Base-by-base conservation (phyloP, 2,797 vertebrate species). In the Chelidonichthys spinosus region DNA sequence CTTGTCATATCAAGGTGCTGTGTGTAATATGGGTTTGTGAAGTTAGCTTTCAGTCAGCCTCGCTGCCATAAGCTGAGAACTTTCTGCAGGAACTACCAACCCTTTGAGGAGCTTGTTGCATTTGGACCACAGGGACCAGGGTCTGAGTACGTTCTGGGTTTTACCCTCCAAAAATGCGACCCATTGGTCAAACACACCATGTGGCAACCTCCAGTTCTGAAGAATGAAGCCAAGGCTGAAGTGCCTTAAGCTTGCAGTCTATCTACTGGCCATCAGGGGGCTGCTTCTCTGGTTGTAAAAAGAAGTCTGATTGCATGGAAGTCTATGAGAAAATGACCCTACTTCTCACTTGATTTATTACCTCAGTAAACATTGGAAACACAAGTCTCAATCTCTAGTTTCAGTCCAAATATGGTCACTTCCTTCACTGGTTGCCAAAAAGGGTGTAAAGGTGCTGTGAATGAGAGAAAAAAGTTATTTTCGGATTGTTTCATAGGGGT, bases 21-120 rank as follows among this genome's bases (percentile, higher is more conserved):
- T 50, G 14, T 72, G 50, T 56, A 35, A 40, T 33, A 17, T 3
- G 33, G 35, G 7, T 18, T 33, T 63, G 7, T 36, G 7, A 56
- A 7, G 73, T 47, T 42, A 46, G 43, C 55, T 66, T 54, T 4
- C 18, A 63, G 25, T 53, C 42, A 65, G 47, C 33, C 18, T 46
- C 4, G 17, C 7, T 46, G n/a, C 44, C 25, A 25, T 25, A 25
- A 25, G 25, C 25, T 25, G 25, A 25, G 25, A 25, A 25, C 25
- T 25, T 25, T 25, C 25, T 25, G 25, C 25, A 25, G 25, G 25
- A 25, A 25, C 25, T 25, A 25, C 25, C 25, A 25, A 25, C 25
- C 25, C 25, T 25, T 25, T 25, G 25, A 25, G 25, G 25, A 25
- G 1, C 25, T 25, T 25, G 25, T 25, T 25, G 25, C 25, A 25